Evolutionary conservation across 2,113 vertebrate genomes (phyloP).

Genomic region (Malaclemys terrapin): DNA sequence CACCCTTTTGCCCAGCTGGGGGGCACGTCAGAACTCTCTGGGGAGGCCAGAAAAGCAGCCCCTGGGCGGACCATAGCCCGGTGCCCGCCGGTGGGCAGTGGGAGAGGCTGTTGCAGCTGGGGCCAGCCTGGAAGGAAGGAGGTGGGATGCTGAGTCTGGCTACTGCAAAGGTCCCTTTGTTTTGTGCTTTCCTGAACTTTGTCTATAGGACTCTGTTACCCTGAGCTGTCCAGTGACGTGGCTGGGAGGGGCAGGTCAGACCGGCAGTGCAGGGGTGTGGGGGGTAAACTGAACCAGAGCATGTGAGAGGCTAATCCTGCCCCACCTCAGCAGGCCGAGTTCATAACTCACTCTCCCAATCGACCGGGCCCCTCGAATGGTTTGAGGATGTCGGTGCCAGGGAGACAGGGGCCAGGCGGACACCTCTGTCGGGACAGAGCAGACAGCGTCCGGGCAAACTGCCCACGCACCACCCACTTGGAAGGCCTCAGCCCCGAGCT

Average conservation of each 20-base stretch:
- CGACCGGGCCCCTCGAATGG: not conserved
- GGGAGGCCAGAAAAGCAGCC: too few relatives aligned
- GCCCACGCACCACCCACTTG: not conserved
- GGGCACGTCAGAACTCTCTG: not conserved
- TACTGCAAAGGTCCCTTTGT: not conserved
- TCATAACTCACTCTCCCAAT: not conserved
- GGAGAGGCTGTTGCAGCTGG: not conserved
- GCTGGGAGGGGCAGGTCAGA: not conserved
- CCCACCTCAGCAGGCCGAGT: too few relatives aligned
- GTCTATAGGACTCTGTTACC: not conserved
- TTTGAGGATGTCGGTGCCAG: not conserved
- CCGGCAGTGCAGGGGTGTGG: too few relatives aligned
- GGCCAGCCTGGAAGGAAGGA: not conserved
- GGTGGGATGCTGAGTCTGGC: not conserved
- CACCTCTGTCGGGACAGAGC: too few relatives aligned
- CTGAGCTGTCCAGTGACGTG: too few relatives aligned
- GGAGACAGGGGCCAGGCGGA: too few relatives aligned
- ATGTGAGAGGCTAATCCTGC: not conserved
- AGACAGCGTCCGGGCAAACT: not conserved
- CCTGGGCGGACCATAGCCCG: too few relatives aligned
- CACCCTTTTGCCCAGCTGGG: not conserved
- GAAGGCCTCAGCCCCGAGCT: not conserved
- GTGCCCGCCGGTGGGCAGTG: too few relatives aligned
- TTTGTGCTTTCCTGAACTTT: not conserved
- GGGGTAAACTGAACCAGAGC: not conserved